Evolutionary conservation across 1,140 invertebrate genomes (phyloP).

Genomic region (Copidosoma floridanum): DNA sequence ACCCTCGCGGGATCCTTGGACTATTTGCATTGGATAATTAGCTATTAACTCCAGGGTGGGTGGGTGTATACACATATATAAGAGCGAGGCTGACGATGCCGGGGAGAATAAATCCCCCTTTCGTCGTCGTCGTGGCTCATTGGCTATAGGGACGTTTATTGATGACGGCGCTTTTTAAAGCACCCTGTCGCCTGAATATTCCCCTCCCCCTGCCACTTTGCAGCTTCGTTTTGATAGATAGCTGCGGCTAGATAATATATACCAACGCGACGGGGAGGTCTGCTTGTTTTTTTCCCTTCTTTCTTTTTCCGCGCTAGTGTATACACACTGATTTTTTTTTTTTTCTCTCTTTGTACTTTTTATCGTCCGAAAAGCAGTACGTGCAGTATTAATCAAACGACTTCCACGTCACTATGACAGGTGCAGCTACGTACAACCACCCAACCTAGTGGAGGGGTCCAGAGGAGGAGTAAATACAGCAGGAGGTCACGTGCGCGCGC

Average conservation of each 20-base stretch:
- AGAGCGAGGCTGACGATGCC: too few species aligned
- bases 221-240: too few species aligned
- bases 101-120: too few species aligned
- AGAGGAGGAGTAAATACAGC: constrained; percentile 3
- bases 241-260: too few species aligned
- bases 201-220: too few species aligned
- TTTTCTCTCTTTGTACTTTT: too few species aligned
- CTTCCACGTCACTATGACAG: not conserved
- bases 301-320: not conserved
- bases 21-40: constrained; percentile 26
- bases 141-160: constrained; percentile 12
- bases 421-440: too few species aligned
- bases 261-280: not conserved
- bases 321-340: not conserved
- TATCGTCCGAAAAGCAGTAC: too few species aligned
- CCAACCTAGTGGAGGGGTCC: too few species aligned
- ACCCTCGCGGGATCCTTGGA: not conserved
- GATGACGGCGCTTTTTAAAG: not conserved
- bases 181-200: too few species aligned
- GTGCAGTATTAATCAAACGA: not conserved
- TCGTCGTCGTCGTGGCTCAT: too few species aligned
- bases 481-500: not conserved
- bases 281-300: not conserved
- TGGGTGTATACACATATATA: too few species aligned
- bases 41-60: constrained; percentile 14